Conservation (phyloP, 2,797 vertebrate genomes). For the Amazona ochrocephala region DNA sequence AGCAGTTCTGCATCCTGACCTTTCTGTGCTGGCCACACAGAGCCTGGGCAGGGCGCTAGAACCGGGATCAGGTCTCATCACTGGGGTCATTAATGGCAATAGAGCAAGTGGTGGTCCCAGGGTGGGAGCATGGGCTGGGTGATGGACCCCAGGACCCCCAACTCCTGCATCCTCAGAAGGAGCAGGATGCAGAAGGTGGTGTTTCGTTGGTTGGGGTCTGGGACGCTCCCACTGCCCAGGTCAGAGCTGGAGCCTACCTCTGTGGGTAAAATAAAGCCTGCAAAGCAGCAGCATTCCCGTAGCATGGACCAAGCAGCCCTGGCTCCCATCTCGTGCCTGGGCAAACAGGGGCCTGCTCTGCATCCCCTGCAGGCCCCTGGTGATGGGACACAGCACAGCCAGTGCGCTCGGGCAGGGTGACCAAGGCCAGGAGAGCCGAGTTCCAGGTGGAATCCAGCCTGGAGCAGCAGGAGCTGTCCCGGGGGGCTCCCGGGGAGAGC, state of each 20-base stretch:
- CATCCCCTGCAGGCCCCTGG: neutral
- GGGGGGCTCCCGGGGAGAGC: neutral
- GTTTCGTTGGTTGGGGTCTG: neutral
- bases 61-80: rapidly evolving
- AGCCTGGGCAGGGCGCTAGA: neutral
- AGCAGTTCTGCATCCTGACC: neutral
- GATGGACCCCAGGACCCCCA: neutral
- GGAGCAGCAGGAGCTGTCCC: neutral
- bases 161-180: rapidly evolving
- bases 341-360: rapidly evolving
- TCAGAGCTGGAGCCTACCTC: neutral
- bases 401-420: neutral
- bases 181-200: neutral
- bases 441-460: neutral
- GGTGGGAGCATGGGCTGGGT: neutral
- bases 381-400: neutral
- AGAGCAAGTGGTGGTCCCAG: neutral
- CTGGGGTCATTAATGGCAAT: rapidly evolving
- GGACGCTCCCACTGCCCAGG: rapidly evolving
- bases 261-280: rapidly evolving
- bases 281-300: neutral
- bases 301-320: neutral
- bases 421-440: neutral
- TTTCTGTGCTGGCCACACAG: rapidly evolving
- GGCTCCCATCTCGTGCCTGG: rapidly evolving